phyloP scores from a whole-genome alignment of 2,888 invertebrate species.

The Punctoribates punctum region DNA sequence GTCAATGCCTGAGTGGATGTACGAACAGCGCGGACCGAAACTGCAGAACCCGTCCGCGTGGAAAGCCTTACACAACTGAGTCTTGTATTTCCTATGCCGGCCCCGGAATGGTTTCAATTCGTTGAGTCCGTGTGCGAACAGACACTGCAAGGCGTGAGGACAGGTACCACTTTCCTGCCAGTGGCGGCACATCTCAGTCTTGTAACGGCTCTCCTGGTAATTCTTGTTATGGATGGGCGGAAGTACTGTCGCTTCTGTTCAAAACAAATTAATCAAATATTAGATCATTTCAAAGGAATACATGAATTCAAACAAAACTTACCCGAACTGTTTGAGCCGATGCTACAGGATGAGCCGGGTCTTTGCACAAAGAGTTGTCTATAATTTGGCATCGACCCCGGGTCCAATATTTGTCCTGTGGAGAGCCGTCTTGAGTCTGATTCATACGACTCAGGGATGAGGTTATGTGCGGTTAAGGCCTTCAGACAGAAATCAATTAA shows the following conservation, averaged over 20 bases:
- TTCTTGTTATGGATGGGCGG: constrained; percentile 37
- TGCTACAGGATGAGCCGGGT: neutral
- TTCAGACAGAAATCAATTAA: neutral
- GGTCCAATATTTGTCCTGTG: too few species aligned
- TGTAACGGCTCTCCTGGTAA: constrained; percentile 42
- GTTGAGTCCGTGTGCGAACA: constrained; percentile 43
- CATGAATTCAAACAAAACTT: neutral
- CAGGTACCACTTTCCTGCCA: constrained; percentile 41
- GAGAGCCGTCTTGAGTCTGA: neutral
- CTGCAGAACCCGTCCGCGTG: constrained; percentile 43
- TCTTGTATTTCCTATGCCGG: constrained; percentile 43
- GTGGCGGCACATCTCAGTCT: constrained; percentile 45
- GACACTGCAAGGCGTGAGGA: constrained; percentile 41
- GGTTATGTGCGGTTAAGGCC: neutral
- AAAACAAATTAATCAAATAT: neutral
- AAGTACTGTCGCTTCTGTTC: neutral
- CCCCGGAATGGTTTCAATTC: constrained; percentile 40
- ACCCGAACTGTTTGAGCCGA: neutral
- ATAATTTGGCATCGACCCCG: too few species aligned
- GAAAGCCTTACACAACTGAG: constrained; percentile 43
- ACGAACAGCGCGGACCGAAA: constrained; percentile 45
- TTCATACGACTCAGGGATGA: neutral
- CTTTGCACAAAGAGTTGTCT: neutral
- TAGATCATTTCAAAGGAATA: neutral
- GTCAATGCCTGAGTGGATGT: constrained; percentile 38